Percentiles rank a stretch among this genome's conserved stretches.
Evolutionary conservation across 2,888 invertebrate species (phyloP).

Genomic region (Drosophila trichaetosa): DNA sequence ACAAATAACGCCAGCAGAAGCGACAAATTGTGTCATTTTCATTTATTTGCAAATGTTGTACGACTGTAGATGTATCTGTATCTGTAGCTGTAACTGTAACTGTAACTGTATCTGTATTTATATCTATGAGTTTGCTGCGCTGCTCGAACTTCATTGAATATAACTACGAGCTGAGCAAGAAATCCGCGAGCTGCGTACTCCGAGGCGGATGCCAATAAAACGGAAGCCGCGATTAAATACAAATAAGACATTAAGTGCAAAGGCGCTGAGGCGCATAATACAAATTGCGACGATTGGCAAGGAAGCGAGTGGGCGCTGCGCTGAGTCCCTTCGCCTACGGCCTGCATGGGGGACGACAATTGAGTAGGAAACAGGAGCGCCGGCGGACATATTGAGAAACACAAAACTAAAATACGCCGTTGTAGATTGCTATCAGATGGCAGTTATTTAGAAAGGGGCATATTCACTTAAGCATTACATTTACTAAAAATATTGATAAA

Average conservation of each 20-base stretch:
- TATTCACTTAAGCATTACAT: neutral
- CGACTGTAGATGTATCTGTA: conserved; percentile 14
- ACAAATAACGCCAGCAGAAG: conserved; percentile 26
- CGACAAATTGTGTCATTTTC: conserved; percentile 72
- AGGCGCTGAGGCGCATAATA: conserved; percentile 80
- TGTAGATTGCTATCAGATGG: conserved; percentile 5
- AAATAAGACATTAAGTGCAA: conserved; percentile 80
- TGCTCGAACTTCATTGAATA: conserved; percentile 71
- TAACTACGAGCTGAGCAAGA: conserved; percentile 40
- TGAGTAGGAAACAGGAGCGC: conserved; percentile 25
- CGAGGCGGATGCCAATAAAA: conserved; percentile 67
- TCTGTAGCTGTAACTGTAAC: conserved; percentile 29
- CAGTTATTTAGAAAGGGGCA: neutral
- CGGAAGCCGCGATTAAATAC: conserved; percentile 80
- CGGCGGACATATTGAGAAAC: conserved; percentile 41
- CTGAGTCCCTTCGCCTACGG: neutral
- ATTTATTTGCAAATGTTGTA: conserved; percentile 61
- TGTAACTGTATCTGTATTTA: conserved; percentile 23
- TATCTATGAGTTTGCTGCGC: conserved; percentile 26
- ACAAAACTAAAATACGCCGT: conserved; percentile 48
- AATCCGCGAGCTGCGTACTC: conserved; percentile 23
- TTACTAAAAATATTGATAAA: neutral
- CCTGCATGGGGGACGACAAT: conserved; percentile 11
- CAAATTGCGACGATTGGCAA: conserved; percentile 77
- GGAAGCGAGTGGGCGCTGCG: conserved; percentile 11